phyloP scores from a whole-genome alignment of 1,140 invertebrate genomes.

The Tribolium castaneum region DNA sequence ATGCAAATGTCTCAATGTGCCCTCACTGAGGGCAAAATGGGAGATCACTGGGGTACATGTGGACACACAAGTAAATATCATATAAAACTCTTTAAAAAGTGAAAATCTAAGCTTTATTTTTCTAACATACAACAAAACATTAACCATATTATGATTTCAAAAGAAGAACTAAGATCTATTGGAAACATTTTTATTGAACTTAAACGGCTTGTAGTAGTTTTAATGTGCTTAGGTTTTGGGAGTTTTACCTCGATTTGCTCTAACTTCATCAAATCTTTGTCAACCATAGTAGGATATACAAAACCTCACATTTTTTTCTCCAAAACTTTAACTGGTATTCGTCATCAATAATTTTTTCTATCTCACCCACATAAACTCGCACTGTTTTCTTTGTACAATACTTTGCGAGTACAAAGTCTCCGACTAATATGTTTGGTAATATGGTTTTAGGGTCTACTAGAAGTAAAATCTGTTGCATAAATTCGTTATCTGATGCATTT shows the following conservation, averaged over 20 bases:
- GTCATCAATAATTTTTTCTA: not conserved
- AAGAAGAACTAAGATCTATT: not conserved
- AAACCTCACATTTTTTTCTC: not conserved
- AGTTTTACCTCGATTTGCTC: too few relatives aligned
- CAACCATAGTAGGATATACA: too few relatives aligned
- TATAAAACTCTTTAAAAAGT: too few relatives aligned
- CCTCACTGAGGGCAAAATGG: too few relatives aligned
- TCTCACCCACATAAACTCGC: constrained; percentile 1
- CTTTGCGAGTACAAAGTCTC: constrained; percentile 12
- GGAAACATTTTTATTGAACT: too few relatives aligned
- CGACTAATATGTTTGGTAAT: constrained; percentile 30
- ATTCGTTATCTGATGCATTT: not conserved
- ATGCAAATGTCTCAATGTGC: too few relatives aligned
- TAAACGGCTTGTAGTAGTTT: too few relatives aligned
- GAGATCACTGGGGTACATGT: too few relatives aligned
- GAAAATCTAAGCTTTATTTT: not conserved
- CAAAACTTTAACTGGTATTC: constrained; percentile 1
- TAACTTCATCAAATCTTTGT: too few relatives aligned
- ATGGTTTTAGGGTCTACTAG: constrained; percentile 24
- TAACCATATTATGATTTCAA: not conserved
- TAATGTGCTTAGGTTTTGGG: too few relatives aligned
- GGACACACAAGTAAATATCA: too few relatives aligned
- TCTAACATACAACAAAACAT: constrained; percentile 2
- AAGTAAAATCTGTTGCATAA: constrained; percentile 10
- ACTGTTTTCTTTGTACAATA: constrained; percentile 27